Conservation (phyloP, 2,113 vertebrate genomes). For the Otocyon megalotis region DNA sequence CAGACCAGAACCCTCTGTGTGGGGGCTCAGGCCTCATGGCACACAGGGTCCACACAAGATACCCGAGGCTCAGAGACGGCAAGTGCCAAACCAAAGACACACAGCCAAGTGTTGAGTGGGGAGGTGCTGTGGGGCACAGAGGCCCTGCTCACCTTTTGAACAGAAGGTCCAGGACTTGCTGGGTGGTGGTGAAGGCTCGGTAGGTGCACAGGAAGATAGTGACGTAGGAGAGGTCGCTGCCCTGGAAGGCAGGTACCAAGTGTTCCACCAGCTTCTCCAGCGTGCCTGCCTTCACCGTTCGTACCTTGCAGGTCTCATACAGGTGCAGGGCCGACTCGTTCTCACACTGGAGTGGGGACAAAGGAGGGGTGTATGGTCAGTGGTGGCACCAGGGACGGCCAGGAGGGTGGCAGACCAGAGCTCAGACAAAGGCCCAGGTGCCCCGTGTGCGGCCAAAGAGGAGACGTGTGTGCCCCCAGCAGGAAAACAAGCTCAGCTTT, state of each 20-base stretch:
- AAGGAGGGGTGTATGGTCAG: not conserved
- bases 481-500: not conserved
- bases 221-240: slow-evolving; percentile 98
- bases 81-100: not conserved
- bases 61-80: slow-evolving; percentile 90
- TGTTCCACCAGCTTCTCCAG: slow-evolving; percentile 99
- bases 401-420: no score
- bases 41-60: no score
- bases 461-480: not conserved
- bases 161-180: slow-evolving; percentile 97
- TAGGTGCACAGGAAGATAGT: slow-evolving; percentile 99
- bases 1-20: no score
- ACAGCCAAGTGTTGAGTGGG: accelerated
- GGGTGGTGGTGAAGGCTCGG: slow-evolving; percentile 95
- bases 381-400: accelerated
- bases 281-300: slow-evolving; percentile 97
- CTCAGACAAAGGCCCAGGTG: not conserved
- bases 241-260: slow-evolving; percentile 97
- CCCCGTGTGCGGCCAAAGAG: accelerated
- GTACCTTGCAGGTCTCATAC: slow-evolving; percentile 97
- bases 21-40: no score
- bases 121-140: accelerated
- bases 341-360: slow-evolving; percentile 87
- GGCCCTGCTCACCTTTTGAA: slow-evolving; percentile 91
- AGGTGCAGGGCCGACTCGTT: slow-evolving; percentile 94